Conservation (phyloP, 2,113 vertebrate species). For the Saguinus midas region DNA sequence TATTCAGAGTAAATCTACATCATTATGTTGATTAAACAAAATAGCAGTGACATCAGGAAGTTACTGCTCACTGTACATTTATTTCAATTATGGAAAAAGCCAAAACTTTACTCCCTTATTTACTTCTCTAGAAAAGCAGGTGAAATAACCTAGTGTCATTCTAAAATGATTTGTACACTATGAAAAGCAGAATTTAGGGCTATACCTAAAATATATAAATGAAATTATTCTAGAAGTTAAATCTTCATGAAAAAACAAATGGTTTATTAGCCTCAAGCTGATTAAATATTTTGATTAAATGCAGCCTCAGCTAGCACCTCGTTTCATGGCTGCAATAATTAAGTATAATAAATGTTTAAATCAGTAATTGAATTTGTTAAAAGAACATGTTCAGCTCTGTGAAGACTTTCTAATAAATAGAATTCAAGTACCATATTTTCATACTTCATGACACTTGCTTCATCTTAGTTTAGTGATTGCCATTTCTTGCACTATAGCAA, state of each 20-base stretch:
- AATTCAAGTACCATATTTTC: neutral
- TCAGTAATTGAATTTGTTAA: conserved; percentile 29
- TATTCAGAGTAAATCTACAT: neutral
- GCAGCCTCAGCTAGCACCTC: neutral
- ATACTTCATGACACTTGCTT: neutral
- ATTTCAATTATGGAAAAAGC: neutral
- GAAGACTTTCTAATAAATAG: conserved; percentile 14
- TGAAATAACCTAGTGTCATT: conserved; percentile 17
- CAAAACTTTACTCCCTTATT: neutral
- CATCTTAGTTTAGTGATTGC: conserved; percentile 17
- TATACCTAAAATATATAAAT: neutral
- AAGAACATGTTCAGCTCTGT: neutral
- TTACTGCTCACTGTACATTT: neutral
- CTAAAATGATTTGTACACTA: neutral
- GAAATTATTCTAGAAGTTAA: neutral
- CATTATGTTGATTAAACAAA: neutral
- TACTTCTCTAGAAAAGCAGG: neutral
- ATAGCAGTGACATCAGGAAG: neutral
- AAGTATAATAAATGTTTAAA: conserved; percentile 43
- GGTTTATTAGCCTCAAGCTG: neutral
- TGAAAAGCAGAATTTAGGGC: neutral
- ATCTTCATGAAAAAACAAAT: conserved; percentile 7
- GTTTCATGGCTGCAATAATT: neutral
- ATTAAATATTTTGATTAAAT: conserved; percentile 15
- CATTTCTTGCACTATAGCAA: neutral